Percentiles rank a stretch among this genome's conserved stretches.
These are phyloP conservation scores for Drosophila melanocephala DNA, from an alignment of 2,888 invertebrate species.

Conservation along the genomic window DNA sequence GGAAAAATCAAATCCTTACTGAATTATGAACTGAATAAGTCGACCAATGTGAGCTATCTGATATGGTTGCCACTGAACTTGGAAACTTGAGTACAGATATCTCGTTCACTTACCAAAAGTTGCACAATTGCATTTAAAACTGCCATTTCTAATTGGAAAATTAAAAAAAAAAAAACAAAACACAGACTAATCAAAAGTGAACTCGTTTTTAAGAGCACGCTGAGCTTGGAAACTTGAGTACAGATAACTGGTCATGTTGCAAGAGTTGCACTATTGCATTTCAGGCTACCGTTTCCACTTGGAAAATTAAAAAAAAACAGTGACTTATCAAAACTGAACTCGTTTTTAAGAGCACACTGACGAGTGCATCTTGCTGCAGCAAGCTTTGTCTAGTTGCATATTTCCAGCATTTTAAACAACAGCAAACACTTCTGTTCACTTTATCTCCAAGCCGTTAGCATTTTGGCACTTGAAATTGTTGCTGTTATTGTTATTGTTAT, in stretches of 20 bases:
- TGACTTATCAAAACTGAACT: not conserved
- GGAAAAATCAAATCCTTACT: not conserved
- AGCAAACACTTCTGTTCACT: slow-evolving; percentile 15
- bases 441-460: slow-evolving; percentile 67
- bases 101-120: not conserved
- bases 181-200: not conserved
- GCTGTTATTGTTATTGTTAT: slow-evolving; percentile 21
- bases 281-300: not conserved
- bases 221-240: not conserved
- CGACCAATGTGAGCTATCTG: not conserved
- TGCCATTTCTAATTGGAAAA: not conserved
- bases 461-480: slow-evolving; percentile 62
- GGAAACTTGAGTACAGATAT: not conserved
- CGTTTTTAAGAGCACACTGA: not conserved
- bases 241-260: not conserved
- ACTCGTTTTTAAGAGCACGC: not conserved
- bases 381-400: slow-evolving; percentile 28
- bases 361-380: not conserved
- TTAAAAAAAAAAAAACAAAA: not conserved
- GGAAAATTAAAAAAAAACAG: not conserved
- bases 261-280: not conserved
- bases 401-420: slow-evolving; percentile 15
- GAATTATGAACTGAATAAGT: not conserved
- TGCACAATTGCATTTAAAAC: not conserved
- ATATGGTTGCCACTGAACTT: not conserved